Base-by-base conservation (phyloP, 2,888 invertebrate genomes). In the Carabus problematicus region DNA sequence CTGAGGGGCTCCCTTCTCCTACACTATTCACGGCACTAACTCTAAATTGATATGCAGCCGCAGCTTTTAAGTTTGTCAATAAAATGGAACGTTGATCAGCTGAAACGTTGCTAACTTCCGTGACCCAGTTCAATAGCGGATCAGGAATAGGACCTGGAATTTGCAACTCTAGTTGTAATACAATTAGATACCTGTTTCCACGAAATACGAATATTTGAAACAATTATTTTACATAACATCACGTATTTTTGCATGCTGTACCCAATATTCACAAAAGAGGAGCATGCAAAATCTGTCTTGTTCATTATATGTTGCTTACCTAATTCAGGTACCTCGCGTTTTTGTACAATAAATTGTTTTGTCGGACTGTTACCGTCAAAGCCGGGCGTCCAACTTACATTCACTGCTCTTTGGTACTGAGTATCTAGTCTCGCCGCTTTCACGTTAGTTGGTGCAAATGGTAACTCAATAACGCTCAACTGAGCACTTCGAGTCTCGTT, bases 301-400 rank as follows among this genome's bases (percentile, higher is more conserved):
- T 29, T 29, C 29, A 29, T 2, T 19, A 52, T 52, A 52, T 12
- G 19, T 58, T 61, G 75, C 86, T 85, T 83, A 94, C 94, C 94
- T 74, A 93, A 85, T 81, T 93, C 92, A 1, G 95, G 93, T 29
- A 97, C 93, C 76, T 95, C 91, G 72, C 96, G 87, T 80, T 91
- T 92, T 80, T 98, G 96, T 64, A 98, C 88, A 72, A 95, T 94
- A 80, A 93, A 98, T 79, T 95, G 94, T 75, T 92, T 88, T 70
- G 98, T 91, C 8, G 95, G 95, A 77, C 96, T 96, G 81, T 99
- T 98, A 66, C 99, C 99, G 83, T 98, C 95, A 81, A 98, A 99
- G 39, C 96, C 96, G 0, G 95, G 93, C 9, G 92, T 92, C 98
- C 98, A 99, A 16, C 91, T 91, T 2, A 98, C 90, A 78, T 96